Evolutionary conservation across 2,888 invertebrate species (phyloP), one percentile per base, ranked within the genome.

Genomic region (Eupithecia vulgata): DNA sequence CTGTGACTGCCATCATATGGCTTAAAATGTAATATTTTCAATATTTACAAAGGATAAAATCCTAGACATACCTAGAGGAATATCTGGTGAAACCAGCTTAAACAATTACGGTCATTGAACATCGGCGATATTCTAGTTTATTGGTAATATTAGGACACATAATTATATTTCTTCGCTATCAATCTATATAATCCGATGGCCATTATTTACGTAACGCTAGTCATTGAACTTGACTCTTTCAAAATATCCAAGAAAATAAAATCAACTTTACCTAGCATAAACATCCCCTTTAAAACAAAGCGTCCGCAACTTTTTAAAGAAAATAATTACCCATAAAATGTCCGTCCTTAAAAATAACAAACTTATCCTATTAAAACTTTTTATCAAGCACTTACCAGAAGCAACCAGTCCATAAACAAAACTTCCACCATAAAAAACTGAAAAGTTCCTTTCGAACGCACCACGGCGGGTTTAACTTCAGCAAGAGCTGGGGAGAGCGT

Each of bases 381-480:
- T 78, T 62, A 70, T 74, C 40, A 73, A 64, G 68, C 75, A 85
- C 85, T 86, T 76, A 87, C 87, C 87, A 80, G 73, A 73, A 81
- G 79, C 42, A 79, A 81, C 76, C 74, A 81, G 82, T 85, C 85
- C 84, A 81, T 82, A 82, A 84, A 83, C 81, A 81, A 84, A 84
- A 86, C 79, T 77, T 81, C 78, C 87, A 86, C 85, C 81, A 80
- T 78, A 77, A 81, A 84, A 81, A 83, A 80, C 74, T 40, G 71
- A 75, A 83, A 75, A 80, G 83, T 83, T 82, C 80, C 78, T 78
- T 81, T 84, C 79, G 81, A 84, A 85, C 84, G 84, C 76, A 82
- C 83, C 83, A 84, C 84, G 82, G 82, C 81, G 78, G 82, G 77
- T 74, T 71, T 84, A 89, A 90, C 87, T 89, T 89, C 85, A 79